These are phyloP conservation scores for Lobophora halterata DNA, from an alignment of 2,888 invertebrate species.

Conservation along the genomic window DNA sequence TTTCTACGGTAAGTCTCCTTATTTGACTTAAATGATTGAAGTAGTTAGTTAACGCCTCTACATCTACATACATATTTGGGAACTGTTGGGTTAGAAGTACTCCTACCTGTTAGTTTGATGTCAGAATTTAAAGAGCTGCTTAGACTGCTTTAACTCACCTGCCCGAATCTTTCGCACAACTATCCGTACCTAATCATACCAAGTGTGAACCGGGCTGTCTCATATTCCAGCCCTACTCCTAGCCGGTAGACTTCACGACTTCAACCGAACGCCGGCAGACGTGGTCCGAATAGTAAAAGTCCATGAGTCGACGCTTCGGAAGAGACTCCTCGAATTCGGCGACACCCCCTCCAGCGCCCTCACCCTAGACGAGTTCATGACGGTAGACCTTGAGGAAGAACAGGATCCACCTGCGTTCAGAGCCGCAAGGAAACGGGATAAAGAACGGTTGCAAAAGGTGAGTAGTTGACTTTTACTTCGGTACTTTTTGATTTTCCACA, in stretches of 20 bases:
- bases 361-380: slow-evolving; percentile 98
- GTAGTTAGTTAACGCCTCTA: too few species aligned
- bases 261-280: slow-evolving; percentile 91
- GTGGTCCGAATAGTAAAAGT: slow-evolving; percentile 97
- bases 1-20: too few species aligned
- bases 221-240: slow-evolving; percentile 90
- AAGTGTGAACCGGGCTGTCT: too few species aligned
- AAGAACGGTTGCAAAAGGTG: slow-evolving; percentile 90
- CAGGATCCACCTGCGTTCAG: slow-evolving; percentile 98
- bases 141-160: too few species aligned
- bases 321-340: slow-evolving; percentile 95
- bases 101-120: too few species aligned
- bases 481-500: too few species aligned
- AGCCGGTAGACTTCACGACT: slow-evolving; percentile 95
- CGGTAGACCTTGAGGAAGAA: slow-evolving; percentile 96
- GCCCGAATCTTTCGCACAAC: too few species aligned
- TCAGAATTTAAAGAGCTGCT: too few species aligned
- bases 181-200: too few species aligned
- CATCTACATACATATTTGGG: too few species aligned
- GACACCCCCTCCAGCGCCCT: slow-evolving; percentile 97
- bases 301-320: slow-evolving; percentile 95
- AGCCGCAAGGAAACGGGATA: slow-evolving; percentile 93
- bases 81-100: too few species aligned
- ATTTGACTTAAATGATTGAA: too few species aligned
- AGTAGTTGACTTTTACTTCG: background rate